Conservation (phyloP, 2,797 vertebrate genomes). For the Anisognathus igniventris region DNA sequence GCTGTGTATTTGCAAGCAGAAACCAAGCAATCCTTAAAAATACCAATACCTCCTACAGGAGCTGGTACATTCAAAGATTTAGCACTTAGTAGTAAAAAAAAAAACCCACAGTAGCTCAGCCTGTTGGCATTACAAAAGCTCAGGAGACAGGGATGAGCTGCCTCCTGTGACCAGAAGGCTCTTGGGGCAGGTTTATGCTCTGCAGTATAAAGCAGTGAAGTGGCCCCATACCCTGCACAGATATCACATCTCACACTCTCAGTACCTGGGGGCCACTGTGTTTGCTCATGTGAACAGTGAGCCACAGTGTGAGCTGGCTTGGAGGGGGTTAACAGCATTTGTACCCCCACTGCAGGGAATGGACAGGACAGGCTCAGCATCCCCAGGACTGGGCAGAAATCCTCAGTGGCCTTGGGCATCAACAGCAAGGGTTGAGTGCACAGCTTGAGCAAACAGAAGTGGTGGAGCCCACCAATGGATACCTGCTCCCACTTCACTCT, state of each 20-base stretch:
- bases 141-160: background rate
- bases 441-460: rapidly evolving
- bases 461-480: background rate
- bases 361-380: background rate
- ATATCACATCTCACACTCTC: background rate
- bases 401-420: background rate
- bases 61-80: background rate
- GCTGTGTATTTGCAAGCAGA: background rate
- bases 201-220: background rate
- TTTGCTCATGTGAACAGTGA: background rate
- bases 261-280: background rate
- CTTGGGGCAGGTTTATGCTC: background rate
- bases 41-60: background rate
- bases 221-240: background rate
- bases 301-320: background rate
- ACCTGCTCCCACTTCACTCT: background rate
- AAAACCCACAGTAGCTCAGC: background rate
- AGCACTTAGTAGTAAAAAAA: background rate
- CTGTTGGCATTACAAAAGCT: background rate
- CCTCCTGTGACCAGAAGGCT: background rate
- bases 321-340: background rate
- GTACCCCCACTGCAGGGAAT: background rate
- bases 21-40: background rate
- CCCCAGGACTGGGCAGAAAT: background rate
- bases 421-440: background rate